Evolutionary conservation across 2,113 vertebrate species (phyloP).

Genomic region (Hoplias malabaricus): DNA sequence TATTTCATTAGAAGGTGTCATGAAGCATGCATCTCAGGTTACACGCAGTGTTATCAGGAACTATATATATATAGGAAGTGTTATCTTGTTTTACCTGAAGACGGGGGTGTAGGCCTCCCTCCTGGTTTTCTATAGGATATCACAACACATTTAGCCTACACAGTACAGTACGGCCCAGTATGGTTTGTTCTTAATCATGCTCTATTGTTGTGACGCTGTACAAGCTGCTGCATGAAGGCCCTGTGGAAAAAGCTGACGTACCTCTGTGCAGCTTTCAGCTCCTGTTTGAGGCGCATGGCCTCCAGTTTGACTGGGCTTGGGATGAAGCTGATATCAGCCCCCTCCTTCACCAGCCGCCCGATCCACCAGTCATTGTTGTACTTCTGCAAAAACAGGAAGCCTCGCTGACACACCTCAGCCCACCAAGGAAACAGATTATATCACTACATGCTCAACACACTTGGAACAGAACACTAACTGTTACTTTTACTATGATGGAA

Average conservation of each 20-base stretch:
- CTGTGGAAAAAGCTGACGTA: constrained; percentile 56
- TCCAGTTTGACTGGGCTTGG: constrained; percentile 94
- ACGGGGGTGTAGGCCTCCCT: constrained; percentile 90
- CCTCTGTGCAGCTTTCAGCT: constrained; percentile 80
- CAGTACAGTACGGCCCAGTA: too few relatives aligned
- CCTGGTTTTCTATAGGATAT: constrained; percentile 79
- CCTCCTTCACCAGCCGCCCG: constrained; percentile 92
- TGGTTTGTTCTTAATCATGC: too few relatives aligned
- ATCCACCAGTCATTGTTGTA: constrained; percentile 99
- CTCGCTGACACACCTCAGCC: background rate
- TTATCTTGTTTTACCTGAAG: constrained; percentile 81
- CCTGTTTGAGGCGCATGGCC: constrained; percentile 87
- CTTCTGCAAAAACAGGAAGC: constrained; percentile 72
- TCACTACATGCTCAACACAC: too few relatives aligned
- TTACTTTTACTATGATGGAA: too few relatives aligned
- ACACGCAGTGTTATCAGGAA: background rate
- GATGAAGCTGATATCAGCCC: constrained; percentile 94
- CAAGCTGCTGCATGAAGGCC: background rate
- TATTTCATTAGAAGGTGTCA: background rate
- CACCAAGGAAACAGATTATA: background rate
- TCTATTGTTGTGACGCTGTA: background rate
- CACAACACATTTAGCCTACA: background rate
- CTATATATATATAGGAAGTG: background rate
- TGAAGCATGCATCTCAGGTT: background rate
- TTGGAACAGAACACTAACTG: too few relatives aligned